phyloP scores from a whole-genome alignment of 2,113 vertebrate genomes.

The Lynx canadensis region DNA sequence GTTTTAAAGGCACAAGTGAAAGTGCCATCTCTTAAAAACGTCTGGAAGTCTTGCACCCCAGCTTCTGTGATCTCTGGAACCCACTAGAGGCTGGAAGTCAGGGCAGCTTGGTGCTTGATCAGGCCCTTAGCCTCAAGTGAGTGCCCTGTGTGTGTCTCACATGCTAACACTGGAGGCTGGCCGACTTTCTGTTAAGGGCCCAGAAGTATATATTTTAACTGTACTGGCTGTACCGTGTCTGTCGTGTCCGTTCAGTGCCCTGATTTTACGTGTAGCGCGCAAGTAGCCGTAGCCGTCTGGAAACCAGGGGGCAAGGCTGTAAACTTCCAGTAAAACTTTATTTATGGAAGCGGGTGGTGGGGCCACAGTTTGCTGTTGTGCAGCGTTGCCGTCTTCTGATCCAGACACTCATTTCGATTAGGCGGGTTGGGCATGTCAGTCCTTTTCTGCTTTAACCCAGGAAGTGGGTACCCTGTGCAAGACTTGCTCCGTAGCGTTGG shows the following conservation, averaged over 20 bases:
- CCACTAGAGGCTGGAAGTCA: neutral
- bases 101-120: neutral
- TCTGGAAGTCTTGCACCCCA: neutral
- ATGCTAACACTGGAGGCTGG: neutral
- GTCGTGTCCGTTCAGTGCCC: neutral
- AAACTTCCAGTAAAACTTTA: neutral
- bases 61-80: neutral
- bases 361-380: neutral
- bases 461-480: neutral
- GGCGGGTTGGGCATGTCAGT: neutral
- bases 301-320: accelerated
- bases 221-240: accelerated
- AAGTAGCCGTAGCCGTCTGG: accelerated
- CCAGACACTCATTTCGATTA: neutral
- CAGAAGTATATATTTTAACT: accelerated
- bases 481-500: accelerated
- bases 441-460: neutral
- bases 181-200: neutral
- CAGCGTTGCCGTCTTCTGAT: neutral
- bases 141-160: accelerated
- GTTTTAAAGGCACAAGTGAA: neutral
- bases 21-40: neutral
- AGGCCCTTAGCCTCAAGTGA: neutral
- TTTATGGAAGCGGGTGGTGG: neutral
- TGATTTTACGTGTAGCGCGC: too few relatives aligned